phyloP scores from a whole-genome alignment of 2,797 vertebrate species.

The Dallia pectoralis region DNA sequence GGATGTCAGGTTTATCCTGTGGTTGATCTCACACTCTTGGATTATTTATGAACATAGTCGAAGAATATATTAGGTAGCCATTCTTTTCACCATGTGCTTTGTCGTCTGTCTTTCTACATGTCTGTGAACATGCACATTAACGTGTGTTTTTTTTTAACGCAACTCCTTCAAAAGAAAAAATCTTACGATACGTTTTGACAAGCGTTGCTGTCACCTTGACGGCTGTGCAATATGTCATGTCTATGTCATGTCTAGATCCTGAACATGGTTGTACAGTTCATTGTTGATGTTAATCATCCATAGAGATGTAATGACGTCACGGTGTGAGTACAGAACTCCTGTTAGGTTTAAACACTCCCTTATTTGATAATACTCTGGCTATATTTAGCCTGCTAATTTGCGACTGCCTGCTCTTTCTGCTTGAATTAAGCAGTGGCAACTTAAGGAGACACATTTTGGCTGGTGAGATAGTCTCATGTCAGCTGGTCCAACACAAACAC shows the following conservation, averaged over 20 bases:
- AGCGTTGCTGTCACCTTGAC: not conserved
- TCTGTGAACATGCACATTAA: not conserved
- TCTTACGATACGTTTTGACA: not conserved
- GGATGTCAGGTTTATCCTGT: not conserved
- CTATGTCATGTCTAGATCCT: not conserved
- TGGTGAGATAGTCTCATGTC: not conserved
- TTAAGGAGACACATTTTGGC: not conserved
- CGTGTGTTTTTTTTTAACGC: not conserved
- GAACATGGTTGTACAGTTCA: not conserved
- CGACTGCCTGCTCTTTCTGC: not conserved
- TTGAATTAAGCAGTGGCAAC: not conserved
- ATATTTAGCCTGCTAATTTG: not conserved
- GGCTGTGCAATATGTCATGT: not conserved
- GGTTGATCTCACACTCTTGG: not conserved
- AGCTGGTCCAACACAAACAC: not conserved
- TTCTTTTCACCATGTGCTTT: not conserved
- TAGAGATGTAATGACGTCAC: not conserved
- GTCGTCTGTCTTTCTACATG: not conserved
- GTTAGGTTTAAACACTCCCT: not conserved
- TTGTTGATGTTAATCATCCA: not conserved
- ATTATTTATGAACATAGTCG: not conserved
- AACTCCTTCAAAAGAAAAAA: not conserved
- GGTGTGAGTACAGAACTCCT: not conserved
- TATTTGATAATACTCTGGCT: not conserved
- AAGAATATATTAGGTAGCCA: not conserved